Evolutionary conservation across 2,888 invertebrate genomes (phyloP).

Genomic region (Eumerus sabulonum): DNA sequence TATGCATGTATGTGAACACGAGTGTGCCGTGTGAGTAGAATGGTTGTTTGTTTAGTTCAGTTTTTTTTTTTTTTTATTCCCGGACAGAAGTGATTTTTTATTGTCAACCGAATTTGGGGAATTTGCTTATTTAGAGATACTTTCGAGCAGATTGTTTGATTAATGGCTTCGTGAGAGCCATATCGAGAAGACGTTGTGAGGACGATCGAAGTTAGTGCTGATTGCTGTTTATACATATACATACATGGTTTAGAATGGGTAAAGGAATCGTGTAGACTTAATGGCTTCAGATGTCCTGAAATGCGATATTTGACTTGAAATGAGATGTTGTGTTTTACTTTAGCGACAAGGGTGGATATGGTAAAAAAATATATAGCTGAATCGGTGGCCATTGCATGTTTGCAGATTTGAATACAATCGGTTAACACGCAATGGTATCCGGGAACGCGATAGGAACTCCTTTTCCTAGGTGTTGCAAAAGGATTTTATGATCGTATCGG

Average conservation of each 20-base stretch:
- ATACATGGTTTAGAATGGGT: slow-evolving; percentile 15
- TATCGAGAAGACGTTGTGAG: slow-evolving; percentile 21
- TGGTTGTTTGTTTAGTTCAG: slow-evolving; percentile 51
- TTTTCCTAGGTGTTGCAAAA: slow-evolving; percentile 29
- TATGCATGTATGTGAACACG: neutral
- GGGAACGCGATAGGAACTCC: slow-evolving; percentile 28
- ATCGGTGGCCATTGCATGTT: slow-evolving; percentile 45
- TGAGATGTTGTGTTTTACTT: slow-evolving; percentile 36
- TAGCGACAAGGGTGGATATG: slow-evolving; percentile 11
- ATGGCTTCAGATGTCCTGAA: slow-evolving; percentile 58
- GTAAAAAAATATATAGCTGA: slow-evolving; percentile 18
- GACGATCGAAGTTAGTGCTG: slow-evolving; percentile 45
- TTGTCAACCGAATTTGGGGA: slow-evolving; percentile 67
- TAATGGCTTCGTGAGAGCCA: slow-evolving; percentile 60
- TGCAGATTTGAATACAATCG: slow-evolving; percentile 46
- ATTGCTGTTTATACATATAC: slow-evolving; percentile 42
- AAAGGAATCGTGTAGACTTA: slow-evolving; percentile 57
- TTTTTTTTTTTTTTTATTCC: slow-evolving; percentile 63
- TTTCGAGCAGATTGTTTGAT: slow-evolving; percentile 68
- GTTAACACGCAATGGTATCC: slow-evolving; percentile 42
- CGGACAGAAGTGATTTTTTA: slow-evolving; percentile 64
- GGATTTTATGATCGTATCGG: slow-evolving; percentile 23
- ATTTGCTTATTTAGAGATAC: slow-evolving; percentile 69
- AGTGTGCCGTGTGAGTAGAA: too few relatives aligned
- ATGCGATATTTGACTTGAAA: slow-evolving; percentile 64